phyloP scores from a whole-genome alignment of 2,797 vertebrate species.

The Clarias fuscus region DNA sequence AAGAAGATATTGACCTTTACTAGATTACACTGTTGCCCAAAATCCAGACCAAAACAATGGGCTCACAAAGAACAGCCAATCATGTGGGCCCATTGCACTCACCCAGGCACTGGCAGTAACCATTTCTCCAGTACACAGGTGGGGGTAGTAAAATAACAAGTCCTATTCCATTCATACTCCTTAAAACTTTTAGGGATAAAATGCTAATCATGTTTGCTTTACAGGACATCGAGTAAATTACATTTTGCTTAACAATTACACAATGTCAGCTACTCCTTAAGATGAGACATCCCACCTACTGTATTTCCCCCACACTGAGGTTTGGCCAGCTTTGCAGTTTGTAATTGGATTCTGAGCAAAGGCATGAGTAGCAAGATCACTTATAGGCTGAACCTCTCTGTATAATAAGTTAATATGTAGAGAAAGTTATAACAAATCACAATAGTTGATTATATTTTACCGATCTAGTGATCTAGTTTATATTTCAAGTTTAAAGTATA shows the following conservation, averaged over 20 bases:
- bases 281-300: not conserved
- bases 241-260: not conserved
- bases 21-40: constrained; percentile 49
- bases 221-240: not conserved
- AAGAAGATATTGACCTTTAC: constrained; percentile 19
- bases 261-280: not conserved
- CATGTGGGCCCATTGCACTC: constrained; percentile 64
- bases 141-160: not conserved
- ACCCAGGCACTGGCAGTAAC: constrained; percentile 70
- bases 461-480: not conserved
- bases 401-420: not conserved
- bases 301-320: constrained; percentile 43
- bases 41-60: constrained; percentile 66
- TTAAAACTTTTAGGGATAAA: not conserved
- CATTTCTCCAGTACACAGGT: constrained; percentile 57
- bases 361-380: constrained; percentile 52
- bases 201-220: not conserved
- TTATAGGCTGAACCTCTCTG: not conserved
- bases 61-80: constrained; percentile 66
- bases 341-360: constrained; percentile 75
- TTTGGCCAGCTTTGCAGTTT: constrained; percentile 61
- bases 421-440: not conserved
- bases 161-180: not conserved
- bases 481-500: not conserved
- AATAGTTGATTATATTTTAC: not conserved